Base-by-base conservation (phyloP, 2,797 vertebrate species). In the Babyrousa celebensis region DNA sequence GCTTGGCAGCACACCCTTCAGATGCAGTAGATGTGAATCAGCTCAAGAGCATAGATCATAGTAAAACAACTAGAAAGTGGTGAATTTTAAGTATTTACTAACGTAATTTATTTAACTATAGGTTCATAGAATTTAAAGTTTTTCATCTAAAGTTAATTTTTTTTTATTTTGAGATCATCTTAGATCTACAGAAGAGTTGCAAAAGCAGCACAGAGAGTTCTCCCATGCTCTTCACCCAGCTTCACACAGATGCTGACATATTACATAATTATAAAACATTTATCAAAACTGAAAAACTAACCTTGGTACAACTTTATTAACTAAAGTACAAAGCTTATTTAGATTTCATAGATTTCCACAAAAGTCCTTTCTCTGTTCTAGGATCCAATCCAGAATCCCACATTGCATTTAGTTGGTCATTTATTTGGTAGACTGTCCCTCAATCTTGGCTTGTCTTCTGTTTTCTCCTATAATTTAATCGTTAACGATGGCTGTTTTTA, bases 401-500 rank as follows among this genome's bases (percentile, higher is more conserved):
- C 74, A 85, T 54, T 96, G 75, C 75, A 93, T 84, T 70, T 71
- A 85, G 67, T 62, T 72, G 56, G 27, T 91, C 56, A 77, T 80
- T 95, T 96, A 77, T 87, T 96, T 97, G 84, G 67, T 80, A 89
- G 89, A 89, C 75, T 23, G 23, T 91, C 58, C 71, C 62, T 96
- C 75, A 54, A 23, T 89, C 89, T 96, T 23, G 14, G 74, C 82
- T 97, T 96, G 75, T 84, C 71, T 84, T 94, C 54, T 94, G 75
- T 89, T 95, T 92, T 54, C 74, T 96, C 43, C 25, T 83, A 16
- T 75, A 85, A 75, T 91, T 95, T 90, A 85, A 88, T 94, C 95
- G 96, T 97, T 90, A 95, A 94, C 6, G 15, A 94, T 92, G 75
- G 54, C 29, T 82, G 52, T 89, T 54, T 77, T 97, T 97, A 95